Base-by-base conservation (phyloP, 64 coral and sea anemone genomes). In the Cladopsammia gracilis region DNA sequence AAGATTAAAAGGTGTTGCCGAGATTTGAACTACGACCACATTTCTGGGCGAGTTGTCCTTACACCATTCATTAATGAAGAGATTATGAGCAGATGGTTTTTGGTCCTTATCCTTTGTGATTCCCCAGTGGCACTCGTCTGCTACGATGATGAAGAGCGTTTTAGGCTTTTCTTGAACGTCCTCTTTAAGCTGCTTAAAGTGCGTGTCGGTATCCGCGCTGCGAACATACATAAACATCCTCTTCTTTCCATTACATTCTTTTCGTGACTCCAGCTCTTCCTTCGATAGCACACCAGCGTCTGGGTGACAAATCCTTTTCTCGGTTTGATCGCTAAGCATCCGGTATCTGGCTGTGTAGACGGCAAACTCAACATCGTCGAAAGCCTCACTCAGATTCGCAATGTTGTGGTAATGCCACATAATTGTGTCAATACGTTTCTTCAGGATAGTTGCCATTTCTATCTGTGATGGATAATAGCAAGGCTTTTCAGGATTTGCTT, bases 71-170 rank as follows among this genome's bases (percentile, higher is more conserved):
- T 90, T 90, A 48, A 90, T 81, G 64, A 65, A 85, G 10, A 86
- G 58, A 56, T 92, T 92, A 51, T 92, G 80, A 14, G 90, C 90
- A 65, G 90, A 88, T 71, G 85, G 49, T 79, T 93, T 93, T 46
- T 81, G 47, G 2, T 80, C 92, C 56, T 75, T 81, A 9, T 86
- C 92, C 45, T 62, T 88, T 22, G 92, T 73, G 20, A 93, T 93
- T 88, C 92, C 92, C 92, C 92, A 93, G 42, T 93, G 92, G 62
- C 92, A 93, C 51, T 93, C 92, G 64, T 93, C 92, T 2, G 92
- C 92, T 59, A 93, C 43, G 26, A 93, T 88, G 62, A 93, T 62
- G 23, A 93, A 93, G 3, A 93, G 47, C 0, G 92, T 93, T 13
- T 34, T 54, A 26, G 92, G 85, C 34, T 64, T 88, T 88, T 49